Base-by-base conservation (phyloP, 2,113 vertebrate genomes). In the Osmerus eperlanus region DNA sequence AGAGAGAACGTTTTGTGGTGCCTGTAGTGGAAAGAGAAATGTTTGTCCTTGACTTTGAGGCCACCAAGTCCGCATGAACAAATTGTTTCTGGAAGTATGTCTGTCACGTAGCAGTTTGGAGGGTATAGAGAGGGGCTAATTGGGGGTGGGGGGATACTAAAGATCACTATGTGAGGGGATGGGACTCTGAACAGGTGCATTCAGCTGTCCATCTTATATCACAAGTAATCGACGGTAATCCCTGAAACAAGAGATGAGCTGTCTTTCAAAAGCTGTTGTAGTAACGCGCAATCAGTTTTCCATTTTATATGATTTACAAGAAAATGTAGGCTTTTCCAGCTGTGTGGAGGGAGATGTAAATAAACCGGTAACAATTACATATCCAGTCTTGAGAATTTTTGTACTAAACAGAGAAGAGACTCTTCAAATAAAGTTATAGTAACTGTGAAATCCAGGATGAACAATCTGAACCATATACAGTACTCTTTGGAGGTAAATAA, bases 131-230 rank as follows among this genome's bases (percentile, higher is more conserved):
- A 69, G 13, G 54, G 51, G 47, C n/a, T 14, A 19, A 52, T 36
- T 2, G 55, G 64, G 60, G 15, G 19, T 14, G 65, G 21, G n/a
- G 16, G 3, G 13, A n/a, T 69, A 56, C 74, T 65, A 65, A 69
- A 65, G 29, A 54, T 0, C 28, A 4, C 67, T 62, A 21, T 53
- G 18, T 69, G 25, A 59, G 15, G 15, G 59, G 21, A 32, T 58
- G 29, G 18, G 16, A 59, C 28, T 76, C 67, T 19, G 59, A 76
- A 41, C 75, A 83, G 75, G 77, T 83, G 76, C 5, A n/a, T 4
- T 68, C 51, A 65, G 64, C 64, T 65, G 36, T 65, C 64, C 36
- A 65, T 32, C 28, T 9, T n/a, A 3, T 21, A 51, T 47, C 60
- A 62, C 23, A 62, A 29, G 60, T 14, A 62, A 28, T 28, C 28